Evolutionary conservation across 2,797 vertebrate genomes (phyloP), one percentile per base, ranked within the genome.

Genomic region (Neopelma chrysocephalum): DNA sequence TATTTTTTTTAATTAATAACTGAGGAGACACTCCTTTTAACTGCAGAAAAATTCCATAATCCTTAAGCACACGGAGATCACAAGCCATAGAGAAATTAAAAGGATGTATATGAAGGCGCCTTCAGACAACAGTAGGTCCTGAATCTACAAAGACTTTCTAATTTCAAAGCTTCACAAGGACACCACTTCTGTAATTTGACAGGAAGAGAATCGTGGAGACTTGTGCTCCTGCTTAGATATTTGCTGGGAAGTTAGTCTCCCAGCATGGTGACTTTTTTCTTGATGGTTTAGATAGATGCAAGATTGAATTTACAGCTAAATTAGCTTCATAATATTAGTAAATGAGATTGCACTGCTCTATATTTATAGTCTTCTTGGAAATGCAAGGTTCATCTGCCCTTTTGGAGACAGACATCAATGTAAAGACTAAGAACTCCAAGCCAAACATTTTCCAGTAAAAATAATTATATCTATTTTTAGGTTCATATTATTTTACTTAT

Each of bases 301-400:
- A 38, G 60, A 90, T 93, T 95, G 56, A 93, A 96, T 96, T 94
- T 95, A 87, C 48, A 89, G 82, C 61, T 89, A 90, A 96, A 94
- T 95, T 86, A 72, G 26, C 61, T 93, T 47, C 34, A 69, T 79
- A 90, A 84, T 76, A 87, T 76, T 83, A 95, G 88, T 58, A 93
- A 94, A 95, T 70, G 88, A 93, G 90, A 72, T 10, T 79, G 70
- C 72, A 58, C 82, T 84, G 80, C 51, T 79, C 85, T 93, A 17
- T 82, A 91, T 83, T 94, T 95, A 91, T 82, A 91, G 86, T 62
- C 88, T 89, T 93, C 90, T 96, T 90, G 92, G 90, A 97, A 97
- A 96, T 23, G 66, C 29, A 82, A 93, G 73, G 84, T 82, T 92
- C 70, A 66, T 83, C 51, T 90, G 80, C 62, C 58, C 62, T 96